Evolutionary conservation across 2,113 vertebrate species (phyloP).

Genomic region (Xiphorhynchus elegans): DNA sequence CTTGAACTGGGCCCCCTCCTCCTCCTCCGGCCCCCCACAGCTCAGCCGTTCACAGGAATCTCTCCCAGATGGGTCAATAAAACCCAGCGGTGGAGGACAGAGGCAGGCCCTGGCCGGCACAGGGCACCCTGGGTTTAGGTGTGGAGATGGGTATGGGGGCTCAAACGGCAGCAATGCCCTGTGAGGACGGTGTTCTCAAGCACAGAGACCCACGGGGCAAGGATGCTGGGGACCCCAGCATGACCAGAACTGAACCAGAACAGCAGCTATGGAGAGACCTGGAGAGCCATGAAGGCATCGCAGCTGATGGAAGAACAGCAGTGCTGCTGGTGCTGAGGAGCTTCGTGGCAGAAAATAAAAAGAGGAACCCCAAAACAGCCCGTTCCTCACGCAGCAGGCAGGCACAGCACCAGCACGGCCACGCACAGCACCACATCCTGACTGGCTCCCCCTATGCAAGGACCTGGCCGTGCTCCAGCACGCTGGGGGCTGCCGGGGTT

Average conservation of each 20-base stretch:
- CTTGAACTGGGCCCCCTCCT: neutral
- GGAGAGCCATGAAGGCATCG: neutral
- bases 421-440: rapidly evolving
- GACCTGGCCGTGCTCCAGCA: rapidly evolving
- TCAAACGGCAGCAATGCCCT: rapidly evolving
- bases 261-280: neutral
- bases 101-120: neutral
- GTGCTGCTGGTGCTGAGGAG: neutral
- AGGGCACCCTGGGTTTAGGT: neutral
- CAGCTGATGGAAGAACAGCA: neutral
- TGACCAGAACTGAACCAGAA: neutral
- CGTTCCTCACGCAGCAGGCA: rapidly evolving
- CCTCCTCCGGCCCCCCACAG: neutral
- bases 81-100: neutral
- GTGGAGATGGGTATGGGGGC: rapidly evolving
- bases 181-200: rapidly evolving
- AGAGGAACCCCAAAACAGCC: neutral
- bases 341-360: neutral
- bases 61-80: neutral
- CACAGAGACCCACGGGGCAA: neutral
- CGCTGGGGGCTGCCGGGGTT: rapidly evolving
- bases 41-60: neutral
- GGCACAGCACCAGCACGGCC: neutral
- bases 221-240: rapidly evolving
- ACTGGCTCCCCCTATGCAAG: rapidly evolving